Conservation (phyloP, 2,797 vertebrate species). For the Notamacropus eugenii region DNA sequence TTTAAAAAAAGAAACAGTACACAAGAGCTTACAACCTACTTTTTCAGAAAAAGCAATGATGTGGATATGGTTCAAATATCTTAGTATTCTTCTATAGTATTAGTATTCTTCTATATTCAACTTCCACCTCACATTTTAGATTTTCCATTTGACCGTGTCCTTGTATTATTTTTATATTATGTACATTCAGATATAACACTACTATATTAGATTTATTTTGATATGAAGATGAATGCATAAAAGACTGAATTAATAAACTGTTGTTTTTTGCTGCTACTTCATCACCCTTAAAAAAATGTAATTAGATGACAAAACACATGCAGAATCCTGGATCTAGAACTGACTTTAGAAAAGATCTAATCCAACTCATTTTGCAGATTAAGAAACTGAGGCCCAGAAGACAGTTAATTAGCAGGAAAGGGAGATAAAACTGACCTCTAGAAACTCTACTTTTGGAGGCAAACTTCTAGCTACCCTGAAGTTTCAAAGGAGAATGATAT, state of each 20-base stretch:
- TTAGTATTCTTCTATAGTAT: not conserved
- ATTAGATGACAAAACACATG: not conserved
- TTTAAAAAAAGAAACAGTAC: slow-evolving; percentile 20
- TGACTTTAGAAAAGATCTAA: not conserved
- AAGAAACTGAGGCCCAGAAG: not conserved
- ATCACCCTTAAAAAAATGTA: slow-evolving; percentile 8
- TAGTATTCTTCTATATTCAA: not conserved
- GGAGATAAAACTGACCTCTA: not conserved
- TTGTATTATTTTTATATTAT: not conserved
- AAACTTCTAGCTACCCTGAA: slow-evolving; percentile 21
- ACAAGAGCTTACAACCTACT: slow-evolving; percentile 28
- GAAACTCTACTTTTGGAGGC: not conserved
- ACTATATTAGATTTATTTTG: slow-evolving; percentile 8
- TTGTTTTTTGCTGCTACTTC: slow-evolving; percentile 8
- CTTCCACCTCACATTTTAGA: not conserved
- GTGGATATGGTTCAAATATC: not conserved
- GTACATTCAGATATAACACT: slow-evolving; percentile 46
- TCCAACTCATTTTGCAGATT: not conserved
- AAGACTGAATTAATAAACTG: slow-evolving; percentile 47
- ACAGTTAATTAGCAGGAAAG: not conserved
- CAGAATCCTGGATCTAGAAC: not conserved
- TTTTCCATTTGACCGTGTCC: not conserved
- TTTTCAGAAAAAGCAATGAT: slow-evolving; percentile 29
- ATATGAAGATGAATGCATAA: not conserved
- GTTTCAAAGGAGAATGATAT: slow-evolving; percentile 34